Evolutionary conservation across 1,140 invertebrate species (phyloP), one percentile per base, ranked within the genome.

Genomic region (Theocolax elegans): DNA sequence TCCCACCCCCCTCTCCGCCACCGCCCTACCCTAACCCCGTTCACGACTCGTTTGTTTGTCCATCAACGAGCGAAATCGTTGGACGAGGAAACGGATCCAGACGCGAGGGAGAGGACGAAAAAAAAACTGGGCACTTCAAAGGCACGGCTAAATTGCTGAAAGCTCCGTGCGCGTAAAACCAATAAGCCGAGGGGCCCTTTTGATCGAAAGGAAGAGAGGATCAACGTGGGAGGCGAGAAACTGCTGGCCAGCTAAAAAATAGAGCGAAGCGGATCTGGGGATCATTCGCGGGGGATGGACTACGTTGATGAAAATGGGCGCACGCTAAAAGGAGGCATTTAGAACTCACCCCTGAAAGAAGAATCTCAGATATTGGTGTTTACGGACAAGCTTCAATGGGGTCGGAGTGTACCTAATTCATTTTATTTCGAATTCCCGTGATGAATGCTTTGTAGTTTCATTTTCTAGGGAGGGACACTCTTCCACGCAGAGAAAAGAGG

Each of bases 131-230:
- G 35, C 25, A 68, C 56, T 62, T 68, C 67, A 77, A 76, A 75
- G 72, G 71, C 71, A 75, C 73, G 67, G 40, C 54, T 65, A 76
- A 76, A 76, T 72, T 74, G 67, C 70, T 72, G 76, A 80, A 78
- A 76, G 68, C 72, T 70, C 48, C 17, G 31, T 38, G 64, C 51
- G 67, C 58, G 73, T 73, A 77, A 80, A 81, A 80, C 76, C 77
- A 81, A 81, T 81, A 81, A 81, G 76, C 75, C 48, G 46, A 66
- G 27, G 38, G 27, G 54, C 58, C 44, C 60, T 54, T 68, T 65
- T 69, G 59, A 63, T 51, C 48, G 46, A 48, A 27, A 60, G 62
- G 46, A 25, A 67, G 42, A 58, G 25, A 19, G 25, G 15, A 17
- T 4, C 1, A 51, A 15, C 2, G 29, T 12, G 1, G 17, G 12